Conservation (phyloP, 2,113 vertebrate species). For the Prolemur simus region DNA sequence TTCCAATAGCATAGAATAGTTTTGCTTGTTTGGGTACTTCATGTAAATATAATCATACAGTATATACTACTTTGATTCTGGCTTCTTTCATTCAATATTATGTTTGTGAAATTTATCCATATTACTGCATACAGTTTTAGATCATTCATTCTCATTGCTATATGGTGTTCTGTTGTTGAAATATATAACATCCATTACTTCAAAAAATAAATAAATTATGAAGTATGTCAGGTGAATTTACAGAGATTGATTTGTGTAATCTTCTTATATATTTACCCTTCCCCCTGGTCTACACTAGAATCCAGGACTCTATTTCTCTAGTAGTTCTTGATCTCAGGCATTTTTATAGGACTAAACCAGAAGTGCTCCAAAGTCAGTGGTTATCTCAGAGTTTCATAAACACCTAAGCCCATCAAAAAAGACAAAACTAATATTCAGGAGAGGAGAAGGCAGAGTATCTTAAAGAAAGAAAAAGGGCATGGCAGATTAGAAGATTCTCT, state of each 20-base stretch:
- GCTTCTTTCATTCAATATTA: not conserved
- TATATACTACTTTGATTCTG: not conserved
- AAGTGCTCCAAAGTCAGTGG: not conserved
- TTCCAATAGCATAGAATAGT: not conserved
- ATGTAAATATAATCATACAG: not conserved
- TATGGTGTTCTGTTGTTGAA: not conserved
- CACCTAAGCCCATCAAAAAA: not conserved
- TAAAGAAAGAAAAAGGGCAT: not conserved
- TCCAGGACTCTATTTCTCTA: not conserved
- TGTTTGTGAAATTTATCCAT: not conserved
- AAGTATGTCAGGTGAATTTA: not conserved
- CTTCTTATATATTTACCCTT: not conserved
- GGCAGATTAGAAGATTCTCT: not conserved
- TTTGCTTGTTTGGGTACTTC: not conserved
- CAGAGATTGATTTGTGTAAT: not conserved
- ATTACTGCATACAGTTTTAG: not conserved
- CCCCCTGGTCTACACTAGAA: not conserved
- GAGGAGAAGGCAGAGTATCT: not conserved
- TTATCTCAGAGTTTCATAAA: not conserved
- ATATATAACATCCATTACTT: not conserved
- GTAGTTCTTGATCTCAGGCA: not conserved
- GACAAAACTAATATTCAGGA: not conserved
- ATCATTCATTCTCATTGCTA: not conserved
- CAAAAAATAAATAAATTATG: conserved; percentile 5
- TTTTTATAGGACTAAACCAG: not conserved